Conservation (phyloP, 64 coral and sea anemone species). For the Acropora yongei region DNA sequence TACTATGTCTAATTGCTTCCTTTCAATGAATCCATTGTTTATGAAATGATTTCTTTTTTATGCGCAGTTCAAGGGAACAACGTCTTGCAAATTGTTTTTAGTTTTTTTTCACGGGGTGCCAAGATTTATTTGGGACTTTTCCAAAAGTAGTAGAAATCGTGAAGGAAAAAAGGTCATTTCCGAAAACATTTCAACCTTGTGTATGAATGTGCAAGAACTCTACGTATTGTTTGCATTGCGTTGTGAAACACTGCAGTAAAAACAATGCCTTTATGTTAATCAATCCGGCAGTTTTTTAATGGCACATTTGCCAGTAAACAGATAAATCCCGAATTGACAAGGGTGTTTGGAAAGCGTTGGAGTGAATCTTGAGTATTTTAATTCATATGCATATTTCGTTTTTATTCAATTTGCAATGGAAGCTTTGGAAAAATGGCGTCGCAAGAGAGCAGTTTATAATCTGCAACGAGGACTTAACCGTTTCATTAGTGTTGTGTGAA, state of each 20-base stretch:
- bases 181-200: not conserved
- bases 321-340: slow-evolving; percentile 25
- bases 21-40: slow-evolving; percentile 89
- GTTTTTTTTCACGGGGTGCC: not conserved
- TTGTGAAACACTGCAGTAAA: slow-evolving; percentile 38
- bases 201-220: slow-evolving; percentile 60
- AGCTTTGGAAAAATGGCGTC: not conserved
- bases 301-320: slow-evolving; percentile 33
- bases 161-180: slow-evolving; percentile 17
- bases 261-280: slow-evolving; percentile 48
- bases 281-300: not conserved
- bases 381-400: not conserved
- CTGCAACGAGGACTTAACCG: too few species aligned
- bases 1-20: slow-evolving; percentile 85
- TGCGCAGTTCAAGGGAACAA: not conserved
- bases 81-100: not conserved
- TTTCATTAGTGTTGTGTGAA: too few species aligned
- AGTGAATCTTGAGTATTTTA: slow-evolving; percentile 1
- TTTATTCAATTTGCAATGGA: not conserved
- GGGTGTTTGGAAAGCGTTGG: slow-evolving; percentile 1
- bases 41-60: slow-evolving; percentile 44
- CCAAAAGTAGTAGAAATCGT: not conserved
- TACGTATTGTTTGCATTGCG: slow-evolving; percentile 82
- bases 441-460: too few species aligned
- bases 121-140: slow-evolving; percentile 21